These are phyloP conservation scores for Pandemis heparana DNA, from an alignment of 2,888 invertebrate species.

Conservation along the genomic window DNA sequence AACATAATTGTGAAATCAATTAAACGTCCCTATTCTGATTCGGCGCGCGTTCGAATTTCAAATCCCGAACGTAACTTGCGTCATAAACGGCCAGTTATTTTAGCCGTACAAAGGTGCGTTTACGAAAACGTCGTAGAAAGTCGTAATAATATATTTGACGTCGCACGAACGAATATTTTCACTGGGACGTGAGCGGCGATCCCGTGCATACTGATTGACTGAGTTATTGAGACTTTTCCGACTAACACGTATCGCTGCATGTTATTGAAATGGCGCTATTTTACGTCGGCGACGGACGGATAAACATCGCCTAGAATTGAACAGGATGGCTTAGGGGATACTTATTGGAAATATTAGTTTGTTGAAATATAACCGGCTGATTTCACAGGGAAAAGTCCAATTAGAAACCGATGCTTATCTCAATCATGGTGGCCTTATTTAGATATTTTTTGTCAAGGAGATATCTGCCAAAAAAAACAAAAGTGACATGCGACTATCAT, in stretches of 20 bases:
- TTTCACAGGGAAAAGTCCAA: background rate
- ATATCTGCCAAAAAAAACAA: background rate
- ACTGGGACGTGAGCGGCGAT: conserved; percentile 71
- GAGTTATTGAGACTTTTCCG: conserved; percentile 59
- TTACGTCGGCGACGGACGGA: conserved; percentile 33
- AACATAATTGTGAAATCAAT: conserved; percentile 67
- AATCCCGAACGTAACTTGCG: conserved; percentile 35
- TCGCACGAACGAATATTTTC: conserved; percentile 73
- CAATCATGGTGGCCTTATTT: background rate
- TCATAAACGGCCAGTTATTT: conserved; percentile 50
- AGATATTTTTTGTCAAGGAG: background rate
- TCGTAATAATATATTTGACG: conserved; percentile 70
- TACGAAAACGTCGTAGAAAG: conserved; percentile 77
- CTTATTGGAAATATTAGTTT: conserved; percentile 1
- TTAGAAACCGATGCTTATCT: background rate
- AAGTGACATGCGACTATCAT: background rate
- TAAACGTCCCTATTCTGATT: conserved; percentile 53
- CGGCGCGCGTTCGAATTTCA: conserved; percentile 31
- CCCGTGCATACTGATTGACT: conserved; percentile 73
- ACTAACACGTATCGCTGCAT: conserved; percentile 37
- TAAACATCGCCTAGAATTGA: conserved; percentile 26
- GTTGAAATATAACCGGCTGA: background rate
- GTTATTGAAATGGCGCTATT: conserved; percentile 41
- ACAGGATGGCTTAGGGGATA: conserved; percentile 20
- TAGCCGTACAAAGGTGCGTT: conserved; percentile 57